These are phyloP conservation scores for Chelonus formosanus DNA, from an alignment of 2,888 invertebrate genomes.

Conservation along the genomic window DNA sequence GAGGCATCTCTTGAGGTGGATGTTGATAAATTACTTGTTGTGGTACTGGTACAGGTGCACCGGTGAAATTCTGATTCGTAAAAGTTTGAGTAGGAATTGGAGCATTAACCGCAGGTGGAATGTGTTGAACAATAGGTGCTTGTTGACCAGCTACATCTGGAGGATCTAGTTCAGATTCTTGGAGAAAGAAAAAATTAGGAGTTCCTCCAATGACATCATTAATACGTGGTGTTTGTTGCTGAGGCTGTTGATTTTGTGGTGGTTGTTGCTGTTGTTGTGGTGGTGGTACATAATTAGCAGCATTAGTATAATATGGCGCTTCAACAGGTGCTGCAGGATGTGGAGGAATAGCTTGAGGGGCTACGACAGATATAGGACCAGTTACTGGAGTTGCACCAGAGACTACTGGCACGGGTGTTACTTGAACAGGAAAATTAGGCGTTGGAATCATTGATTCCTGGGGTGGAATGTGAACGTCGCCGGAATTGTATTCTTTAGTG, in stretches of 20 bases:
- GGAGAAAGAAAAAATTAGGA: conserved; percentile 83
- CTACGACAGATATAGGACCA: conserved; percentile 58
- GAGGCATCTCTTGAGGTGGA: conserved; percentile 62
- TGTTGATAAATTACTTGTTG: conserved; percentile 63
- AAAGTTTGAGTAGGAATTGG: conserved; percentile 84
- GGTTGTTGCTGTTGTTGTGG: conserved; percentile 64
- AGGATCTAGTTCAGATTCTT: conserved; percentile 89
- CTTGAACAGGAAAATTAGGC: conserved; percentile 55
- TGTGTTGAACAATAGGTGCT: conserved; percentile 60
- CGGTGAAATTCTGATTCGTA: conserved; percentile 82
- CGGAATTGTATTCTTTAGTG: conserved; percentile 54
- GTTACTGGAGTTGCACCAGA: conserved; percentile 52
- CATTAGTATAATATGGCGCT: conserved; percentile 57
- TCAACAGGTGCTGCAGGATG: conserved; percentile 57
- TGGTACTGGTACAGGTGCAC: conserved; percentile 57
- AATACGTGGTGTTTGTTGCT: conserved; percentile 70
- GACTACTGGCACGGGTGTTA: conserved; percentile 56
- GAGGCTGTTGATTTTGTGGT: conserved; percentile 48
- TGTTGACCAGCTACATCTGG: conserved; percentile 69
- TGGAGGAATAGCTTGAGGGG: conserved; percentile 56
- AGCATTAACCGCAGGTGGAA: conserved; percentile 66
- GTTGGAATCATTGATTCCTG: conserved; percentile 55
- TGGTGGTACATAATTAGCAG: conserved; percentile 69
- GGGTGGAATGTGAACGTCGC: conserved; percentile 62
- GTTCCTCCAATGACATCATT: conserved; percentile 79